Conservation (phyloP, 2,113 vertebrate species). For the Cyanocitta stelleri region DNA sequence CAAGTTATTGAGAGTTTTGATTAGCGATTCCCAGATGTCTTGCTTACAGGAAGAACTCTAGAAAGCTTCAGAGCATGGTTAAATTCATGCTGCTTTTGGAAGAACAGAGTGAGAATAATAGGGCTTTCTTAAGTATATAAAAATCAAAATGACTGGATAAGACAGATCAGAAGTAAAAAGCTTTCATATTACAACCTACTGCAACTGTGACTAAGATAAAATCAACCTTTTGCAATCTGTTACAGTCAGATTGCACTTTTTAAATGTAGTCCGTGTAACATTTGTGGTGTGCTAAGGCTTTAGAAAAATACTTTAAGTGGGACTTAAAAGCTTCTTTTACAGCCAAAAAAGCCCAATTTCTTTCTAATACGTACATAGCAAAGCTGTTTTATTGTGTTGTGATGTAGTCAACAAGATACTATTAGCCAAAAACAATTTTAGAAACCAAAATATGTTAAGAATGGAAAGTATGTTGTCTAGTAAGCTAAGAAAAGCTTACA, state of each 20-base stretch:
- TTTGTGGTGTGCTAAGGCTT: not conserved
- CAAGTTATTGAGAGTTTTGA: not conserved
- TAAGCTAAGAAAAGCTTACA: not conserved
- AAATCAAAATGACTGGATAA: not conserved
- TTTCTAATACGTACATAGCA: not conserved
- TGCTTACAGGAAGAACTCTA: not conserved
- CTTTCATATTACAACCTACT: not conserved
- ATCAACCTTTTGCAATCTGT: not conserved
- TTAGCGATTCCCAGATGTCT: not conserved
- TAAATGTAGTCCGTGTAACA: not conserved
- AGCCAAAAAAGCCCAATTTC: not conserved
- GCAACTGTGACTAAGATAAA: not conserved
- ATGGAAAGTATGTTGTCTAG: not conserved
- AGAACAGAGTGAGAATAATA: not conserved
- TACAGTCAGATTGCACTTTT: not conserved
- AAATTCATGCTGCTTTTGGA: not conserved
- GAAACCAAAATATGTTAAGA: not conserved
- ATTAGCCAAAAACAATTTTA: not conserved
- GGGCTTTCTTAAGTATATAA: not conserved
- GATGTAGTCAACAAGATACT: not conserved
- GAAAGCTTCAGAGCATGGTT: not conserved
- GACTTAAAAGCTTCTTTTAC: not conserved
- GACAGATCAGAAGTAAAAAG: not conserved
- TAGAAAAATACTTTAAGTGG: not conserved
- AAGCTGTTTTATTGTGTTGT: not conserved